phyloP scores from a whole-genome alignment of 2,888 invertebrate species.

The Sminthurides aquaticus region DNA sequence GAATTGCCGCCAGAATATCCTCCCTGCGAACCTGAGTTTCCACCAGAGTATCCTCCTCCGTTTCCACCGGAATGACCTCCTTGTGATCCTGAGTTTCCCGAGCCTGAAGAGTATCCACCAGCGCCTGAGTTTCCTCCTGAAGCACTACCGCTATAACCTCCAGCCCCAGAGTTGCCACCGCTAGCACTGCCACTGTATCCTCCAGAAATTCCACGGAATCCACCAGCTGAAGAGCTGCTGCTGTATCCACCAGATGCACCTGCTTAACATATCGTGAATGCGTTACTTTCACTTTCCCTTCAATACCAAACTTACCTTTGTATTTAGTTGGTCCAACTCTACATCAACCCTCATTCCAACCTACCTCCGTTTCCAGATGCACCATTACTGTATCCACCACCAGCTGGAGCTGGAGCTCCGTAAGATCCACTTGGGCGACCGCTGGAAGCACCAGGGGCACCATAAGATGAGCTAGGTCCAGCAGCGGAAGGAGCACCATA shows the following conservation, averaged over 20 bases:
- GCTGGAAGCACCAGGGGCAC: slow-evolving; percentile 6
- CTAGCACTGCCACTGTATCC: slow-evolving; percentile 8
- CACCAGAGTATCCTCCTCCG: not conserved
- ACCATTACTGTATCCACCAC: too few relatives aligned
- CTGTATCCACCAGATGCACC: too few relatives aligned
- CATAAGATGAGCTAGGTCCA: not conserved
- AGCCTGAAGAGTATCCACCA: not conserved
- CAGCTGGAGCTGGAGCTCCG: not conserved
- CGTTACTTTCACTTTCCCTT: too few relatives aligned
- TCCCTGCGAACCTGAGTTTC: not conserved
- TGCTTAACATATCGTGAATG: too few relatives aligned
- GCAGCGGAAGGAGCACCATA: slow-evolving; percentile 3
- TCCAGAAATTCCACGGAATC: slow-evolving; percentile 1
- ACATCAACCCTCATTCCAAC: too few relatives aligned
- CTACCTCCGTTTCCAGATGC: too few relatives aligned
- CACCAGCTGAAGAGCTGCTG: not conserved
- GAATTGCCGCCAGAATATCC: not conserved
- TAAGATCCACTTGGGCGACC: not conserved
- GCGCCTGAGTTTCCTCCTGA: slow-evolving; percentile 3
- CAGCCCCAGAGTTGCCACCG: slow-evolving; percentile 3
- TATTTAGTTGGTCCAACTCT: too few relatives aligned
- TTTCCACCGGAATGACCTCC: not conserved
- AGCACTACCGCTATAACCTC: not conserved
- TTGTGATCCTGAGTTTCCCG: not conserved
- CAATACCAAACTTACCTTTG: too few relatives aligned